These are phyloP conservation scores for Sinonovacula constricta DNA, from an alignment of 1,140 invertebrate genomes.

Conservation along the genomic window DNA sequence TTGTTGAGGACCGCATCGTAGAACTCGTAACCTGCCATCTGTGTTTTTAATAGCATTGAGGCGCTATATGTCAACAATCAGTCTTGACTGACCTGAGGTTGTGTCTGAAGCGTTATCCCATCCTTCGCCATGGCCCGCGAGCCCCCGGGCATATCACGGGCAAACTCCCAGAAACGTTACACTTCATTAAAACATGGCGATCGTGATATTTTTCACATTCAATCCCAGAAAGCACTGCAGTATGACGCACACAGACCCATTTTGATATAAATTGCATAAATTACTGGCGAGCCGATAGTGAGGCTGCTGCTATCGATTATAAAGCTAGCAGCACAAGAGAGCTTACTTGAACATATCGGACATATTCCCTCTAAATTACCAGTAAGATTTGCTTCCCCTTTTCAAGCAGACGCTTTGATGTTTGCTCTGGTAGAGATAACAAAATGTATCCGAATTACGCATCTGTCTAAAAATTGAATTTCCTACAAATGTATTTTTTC, in stretches of 20 bases:
- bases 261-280: slow-evolving; percentile 56
- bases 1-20: slow-evolving; percentile 78
- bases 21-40: slow-evolving; percentile 76
- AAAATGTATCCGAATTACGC: too few relatives aligned
- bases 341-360: too few relatives aligned
- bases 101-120: background rate
- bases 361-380: too few relatives aligned
- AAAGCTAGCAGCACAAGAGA: too few relatives aligned
- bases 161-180: too few relatives aligned
- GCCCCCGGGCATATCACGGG: too few relatives aligned
- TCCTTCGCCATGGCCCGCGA: background rate
- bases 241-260: slow-evolving; percentile 44
- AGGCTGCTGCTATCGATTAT: too few relatives aligned
- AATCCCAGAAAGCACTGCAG: slow-evolving; percentile 30
- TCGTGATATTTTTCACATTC: slow-evolving; percentile 36
- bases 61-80: slow-evolving; percentile 6
- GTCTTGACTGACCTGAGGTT: slow-evolving; percentile 6
- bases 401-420: too few relatives aligned
- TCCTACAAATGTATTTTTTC: too few relatives aligned
- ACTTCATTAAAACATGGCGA: slow-evolving; percentile 42
- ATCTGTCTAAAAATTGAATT: too few relatives aligned
- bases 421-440: too few relatives aligned
- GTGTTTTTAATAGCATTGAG: slow-evolving; percentile 72
- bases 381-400: too few relatives aligned
- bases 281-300: slow-evolving; percentile 21